Evolutionary conservation across 1,140 invertebrate species (phyloP), one percentile per base, ranked within the genome.

Genomic region (Drosophila paulistorum): DNA sequence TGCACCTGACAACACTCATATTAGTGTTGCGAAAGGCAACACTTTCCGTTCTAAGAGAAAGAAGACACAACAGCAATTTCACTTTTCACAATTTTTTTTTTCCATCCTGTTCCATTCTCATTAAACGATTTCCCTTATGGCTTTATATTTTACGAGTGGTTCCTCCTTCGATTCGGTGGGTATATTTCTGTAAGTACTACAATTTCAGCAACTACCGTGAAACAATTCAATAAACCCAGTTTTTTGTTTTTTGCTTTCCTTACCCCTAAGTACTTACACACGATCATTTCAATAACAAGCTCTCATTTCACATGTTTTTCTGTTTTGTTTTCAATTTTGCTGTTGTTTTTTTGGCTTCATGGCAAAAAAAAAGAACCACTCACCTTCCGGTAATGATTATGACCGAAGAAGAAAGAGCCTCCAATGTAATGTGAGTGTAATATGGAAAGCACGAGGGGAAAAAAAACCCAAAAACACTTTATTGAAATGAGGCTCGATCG

Each of bases 351-450:
- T 63, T 60, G 55, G 63, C 63, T 51, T 51, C 45, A 51, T 23
- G 23, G 45, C 45, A 9, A 23, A 51, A 51, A 60, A 51, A 55
- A 64, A 30, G 33, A 59, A 77, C 68, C 68, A 86, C 66, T 72
- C 72, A 77, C 82, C 77, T 79, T 87, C 82, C 79, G 69, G 72
- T 86, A 86, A 87, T 86, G 83, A 76, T 86, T 77, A 83, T 86
- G 84, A 64, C 66, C 74, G 14, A 61, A 23, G 20, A 51, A 51
- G 17, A 51, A 51, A 23, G 20, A 51, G 20, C 45, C 17, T 20
- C 62, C 41, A 55, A 35, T 45, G 69, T 76, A 77, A 77, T 73
- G 59, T 67, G 81, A 71, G 77, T 69, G 76, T 37, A 69, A 65
- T 57, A 14, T 14, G 37, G 30, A 26, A 23, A 71, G 55, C 74